phyloP scores from a whole-genome alignment of 1,140 invertebrate species.

The Globodera rostochiensis region DNA sequence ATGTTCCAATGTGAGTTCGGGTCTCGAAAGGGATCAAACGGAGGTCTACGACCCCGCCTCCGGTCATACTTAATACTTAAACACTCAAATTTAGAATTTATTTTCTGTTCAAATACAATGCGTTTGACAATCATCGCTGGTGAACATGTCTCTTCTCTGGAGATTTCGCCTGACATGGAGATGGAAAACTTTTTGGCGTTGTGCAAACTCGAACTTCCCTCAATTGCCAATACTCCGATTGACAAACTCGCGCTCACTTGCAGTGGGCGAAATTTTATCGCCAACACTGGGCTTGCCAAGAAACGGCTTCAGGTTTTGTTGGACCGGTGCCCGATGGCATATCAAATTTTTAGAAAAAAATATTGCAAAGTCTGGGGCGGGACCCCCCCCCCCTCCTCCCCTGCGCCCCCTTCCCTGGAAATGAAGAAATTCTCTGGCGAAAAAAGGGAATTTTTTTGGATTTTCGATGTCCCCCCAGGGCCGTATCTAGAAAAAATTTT shows the following conservation, averaged over 20 bases:
- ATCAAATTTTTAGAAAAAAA: not conserved
- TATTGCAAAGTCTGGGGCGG: too few species aligned
- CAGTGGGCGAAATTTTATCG: constrained; percentile 11
- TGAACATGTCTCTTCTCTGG: constrained; percentile 27
- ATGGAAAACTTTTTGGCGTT: constrained; percentile 32
- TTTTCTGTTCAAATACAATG: not conserved
- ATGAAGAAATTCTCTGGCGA: too few species aligned
- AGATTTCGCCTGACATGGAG: constrained; percentile 37
- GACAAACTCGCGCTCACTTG: constrained; percentile 8
- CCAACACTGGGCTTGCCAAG: not conserved
- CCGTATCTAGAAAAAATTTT: too few species aligned
- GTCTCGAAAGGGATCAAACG: too few species aligned
- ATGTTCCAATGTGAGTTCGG: too few species aligned
- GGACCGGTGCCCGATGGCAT: too few species aligned
- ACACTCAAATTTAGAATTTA: too few species aligned
- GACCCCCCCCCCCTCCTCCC: too few species aligned
- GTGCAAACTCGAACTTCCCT: constrained; percentile 37
- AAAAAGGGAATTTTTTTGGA: too few species aligned
- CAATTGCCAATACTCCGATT: constrained; percentile 21
- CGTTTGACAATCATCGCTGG: constrained; percentile 32
- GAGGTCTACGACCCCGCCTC: too few species aligned
- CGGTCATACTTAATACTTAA: too few species aligned
- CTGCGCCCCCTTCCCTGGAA: too few species aligned
- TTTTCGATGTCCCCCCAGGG: not conserved
- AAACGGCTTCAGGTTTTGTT: constrained; percentile 13